Evolutionary conservation across 2,888 invertebrate species (phyloP).

Genomic region (Drosophila nigricruria): DNA sequence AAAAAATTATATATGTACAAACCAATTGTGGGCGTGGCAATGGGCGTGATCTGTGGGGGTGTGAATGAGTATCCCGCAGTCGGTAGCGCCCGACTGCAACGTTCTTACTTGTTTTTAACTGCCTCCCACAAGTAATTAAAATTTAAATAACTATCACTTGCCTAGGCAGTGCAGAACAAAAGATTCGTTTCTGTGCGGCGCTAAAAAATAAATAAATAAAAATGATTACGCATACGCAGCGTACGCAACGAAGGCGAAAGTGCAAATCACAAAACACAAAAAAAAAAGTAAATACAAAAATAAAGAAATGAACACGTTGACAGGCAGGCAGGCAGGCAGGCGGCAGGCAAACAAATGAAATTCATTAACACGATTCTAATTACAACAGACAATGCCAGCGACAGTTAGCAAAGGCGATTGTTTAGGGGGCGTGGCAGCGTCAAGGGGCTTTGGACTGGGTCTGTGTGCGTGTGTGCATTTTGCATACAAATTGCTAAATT

Average conservation of each 20-base stretch:
- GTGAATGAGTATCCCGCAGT: too few relatives aligned
- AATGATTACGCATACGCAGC: slow-evolving; percentile 54
- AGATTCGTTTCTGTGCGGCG: slow-evolving; percentile 22
- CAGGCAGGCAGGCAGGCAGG: slow-evolving; percentile 56
- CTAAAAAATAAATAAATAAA: slow-evolving; percentile 42
- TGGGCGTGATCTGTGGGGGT: too few relatives aligned
- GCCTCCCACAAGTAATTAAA: slow-evolving; percentile 71
- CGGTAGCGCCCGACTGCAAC: too few relatives aligned
- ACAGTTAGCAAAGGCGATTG: slow-evolving; percentile 12
- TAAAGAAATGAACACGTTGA: slow-evolving; percentile 42
- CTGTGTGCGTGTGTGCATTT: slow-evolving; percentile 70
- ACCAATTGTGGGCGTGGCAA: too few relatives aligned
- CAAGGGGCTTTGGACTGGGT: slow-evolving; percentile 16
- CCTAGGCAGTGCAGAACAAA: slow-evolving; percentile 45
- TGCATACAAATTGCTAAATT: slow-evolving; percentile 82
- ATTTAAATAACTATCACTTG: slow-evolving; percentile 75
- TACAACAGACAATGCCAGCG: slow-evolving; percentile 73
- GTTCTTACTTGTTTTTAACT: too few relatives aligned
- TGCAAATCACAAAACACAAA: slow-evolving; percentile 18
- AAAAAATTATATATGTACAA: too few relatives aligned
- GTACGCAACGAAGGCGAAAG: slow-evolving; percentile 55
- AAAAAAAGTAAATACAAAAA: neutral
- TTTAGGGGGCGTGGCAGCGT: neutral
- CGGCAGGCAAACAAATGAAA: slow-evolving; percentile 73
- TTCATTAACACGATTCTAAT: slow-evolving; percentile 81